Conservation (phyloP, 1,140 invertebrate genomes). For the Plodia interpunctella region DNA sequence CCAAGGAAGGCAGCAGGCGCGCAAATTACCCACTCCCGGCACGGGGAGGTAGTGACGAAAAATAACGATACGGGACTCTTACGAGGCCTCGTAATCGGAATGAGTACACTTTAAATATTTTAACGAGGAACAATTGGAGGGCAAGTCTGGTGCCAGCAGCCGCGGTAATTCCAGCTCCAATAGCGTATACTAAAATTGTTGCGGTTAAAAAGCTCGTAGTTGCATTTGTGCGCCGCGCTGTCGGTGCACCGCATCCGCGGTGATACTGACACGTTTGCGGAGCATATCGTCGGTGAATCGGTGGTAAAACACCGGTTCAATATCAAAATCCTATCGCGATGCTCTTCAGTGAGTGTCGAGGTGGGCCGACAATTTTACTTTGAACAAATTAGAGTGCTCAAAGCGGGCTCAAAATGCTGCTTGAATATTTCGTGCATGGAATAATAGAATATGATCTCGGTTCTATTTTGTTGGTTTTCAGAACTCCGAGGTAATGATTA, state of each 20-base stretch:
- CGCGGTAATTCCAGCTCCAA: constrained; percentile 95
- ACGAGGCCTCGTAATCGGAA: constrained; percentile 89
- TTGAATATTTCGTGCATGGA: no score
- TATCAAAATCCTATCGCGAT: constrained; percentile 14
- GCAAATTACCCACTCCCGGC: constrained; percentile 85
- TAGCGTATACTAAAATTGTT: constrained; percentile 93
- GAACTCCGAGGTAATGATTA: no score
- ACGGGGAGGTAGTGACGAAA: constrained; percentile 90
- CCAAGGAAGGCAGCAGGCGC: constrained; percentile 91
- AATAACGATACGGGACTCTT: constrained; percentile 91
- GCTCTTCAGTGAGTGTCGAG: constrained; percentile 14
- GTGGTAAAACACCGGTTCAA: constrained; percentile 12
- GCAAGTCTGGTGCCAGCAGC: constrained; percentile 95
- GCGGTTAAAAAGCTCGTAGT: constrained; percentile 88
- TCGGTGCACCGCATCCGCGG: constrained; percentile 14
- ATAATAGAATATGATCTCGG: no score
- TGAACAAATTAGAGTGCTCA: constrained; percentile 15
- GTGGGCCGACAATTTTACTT: constrained; percentile 13
- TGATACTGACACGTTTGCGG: constrained; percentile 14
- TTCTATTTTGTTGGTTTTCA: no score
- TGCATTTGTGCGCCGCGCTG: constrained; percentile 44
- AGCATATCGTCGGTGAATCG: constrained; percentile 13
- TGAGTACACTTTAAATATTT: constrained; percentile 93
- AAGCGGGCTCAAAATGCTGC: no score
- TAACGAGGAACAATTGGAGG: constrained; percentile 93